Percentiles rank a stretch among this genome's conserved stretches.
Conservation (phyloP, 2,888 invertebrate species). For the Diloba caeruleocephala region DNA sequence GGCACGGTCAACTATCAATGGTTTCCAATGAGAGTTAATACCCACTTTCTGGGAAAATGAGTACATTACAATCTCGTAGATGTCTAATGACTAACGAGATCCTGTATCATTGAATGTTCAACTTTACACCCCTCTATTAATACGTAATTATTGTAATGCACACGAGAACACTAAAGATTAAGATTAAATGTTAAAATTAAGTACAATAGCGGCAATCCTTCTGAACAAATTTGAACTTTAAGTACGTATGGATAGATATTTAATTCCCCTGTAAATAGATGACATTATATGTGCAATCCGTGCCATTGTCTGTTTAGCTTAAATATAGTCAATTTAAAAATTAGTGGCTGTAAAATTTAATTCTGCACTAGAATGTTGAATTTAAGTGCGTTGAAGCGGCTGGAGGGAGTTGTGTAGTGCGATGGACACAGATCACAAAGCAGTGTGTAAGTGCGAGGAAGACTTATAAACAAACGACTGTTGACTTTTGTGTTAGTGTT, state of each 20-base stretch:
- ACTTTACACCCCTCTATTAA: slow-evolving; percentile 77
- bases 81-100: slow-evolving; percentile 52
- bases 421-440: slow-evolving; percentile 59
- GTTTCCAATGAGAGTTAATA: slow-evolving; percentile 42
- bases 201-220: slow-evolving; percentile 76
- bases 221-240: slow-evolving; percentile 78
- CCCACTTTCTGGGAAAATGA: slow-evolving; percentile 41
- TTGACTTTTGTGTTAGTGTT: slow-evolving; percentile 88
- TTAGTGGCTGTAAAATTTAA: slow-evolving; percentile 67
- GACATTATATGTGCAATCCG: slow-evolving; percentile 87
- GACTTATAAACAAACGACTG: slow-evolving; percentile 78
- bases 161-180: slow-evolving; percentile 80
- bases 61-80: slow-evolving; percentile 36
- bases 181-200: slow-evolving; percentile 81
- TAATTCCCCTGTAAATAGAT: slow-evolving; percentile 84
- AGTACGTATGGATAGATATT: slow-evolving; percentile 74
- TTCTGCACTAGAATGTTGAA: slow-evolving; percentile 57
- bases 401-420: slow-evolving; percentile 59
- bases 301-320: slow-evolving; percentile 88
- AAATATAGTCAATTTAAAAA: slow-evolving; percentile 83
- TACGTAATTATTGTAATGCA: slow-evolving; percentile 85
- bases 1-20: slow-evolving; percentile 68
- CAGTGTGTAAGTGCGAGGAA: slow-evolving; percentile 74
- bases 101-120: slow-evolving; percentile 72
- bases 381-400: slow-evolving; percentile 56